These are phyloP conservation scores for Pseudochromis fuscus DNA, from an alignment of 2,797 vertebrate genomes.

Conservation along the genomic window DNA sequence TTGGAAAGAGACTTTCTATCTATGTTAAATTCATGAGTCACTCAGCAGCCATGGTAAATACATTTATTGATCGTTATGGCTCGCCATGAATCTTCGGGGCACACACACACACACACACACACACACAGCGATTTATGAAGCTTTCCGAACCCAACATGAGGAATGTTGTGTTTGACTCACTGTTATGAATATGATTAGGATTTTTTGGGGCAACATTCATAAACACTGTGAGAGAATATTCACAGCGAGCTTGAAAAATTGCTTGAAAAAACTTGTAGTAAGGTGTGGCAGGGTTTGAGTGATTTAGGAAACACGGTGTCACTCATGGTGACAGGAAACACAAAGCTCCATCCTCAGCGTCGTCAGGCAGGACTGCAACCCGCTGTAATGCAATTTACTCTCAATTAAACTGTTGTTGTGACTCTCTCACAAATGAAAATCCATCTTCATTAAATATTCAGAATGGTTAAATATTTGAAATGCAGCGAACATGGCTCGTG, in stretches of 20 bases:
- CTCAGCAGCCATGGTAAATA: slow-evolving; percentile 55
- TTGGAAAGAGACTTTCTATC: slow-evolving; percentile 49
- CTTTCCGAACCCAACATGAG: slow-evolving; percentile 30
- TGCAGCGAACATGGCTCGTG: slow-evolving; percentile 21
- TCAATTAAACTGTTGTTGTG: slow-evolving; percentile 21
- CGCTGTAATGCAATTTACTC: slow-evolving; percentile 24
- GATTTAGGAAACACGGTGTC: not conserved
- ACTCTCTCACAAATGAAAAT: slow-evolving; percentile 39
- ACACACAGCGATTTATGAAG: slow-evolving; percentile 16
- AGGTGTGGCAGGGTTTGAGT: not conserved
- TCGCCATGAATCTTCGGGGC: slow-evolving; percentile 39
- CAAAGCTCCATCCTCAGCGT: not conserved
- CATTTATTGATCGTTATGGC: slow-evolving; percentile 52
- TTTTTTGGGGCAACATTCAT: slow-evolving; percentile 16
- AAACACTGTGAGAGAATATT: slow-evolving; percentile 1
- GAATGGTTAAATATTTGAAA: slow-evolving; percentile 51
- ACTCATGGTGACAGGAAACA: not conserved
- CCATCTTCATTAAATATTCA: slow-evolving; percentile 61
- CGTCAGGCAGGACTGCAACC: slow-evolving; percentile 24
- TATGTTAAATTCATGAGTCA: slow-evolving; percentile 68
- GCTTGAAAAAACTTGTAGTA: not conserved
- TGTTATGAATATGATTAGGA: slow-evolving; percentile 22
- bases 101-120: too few species aligned
- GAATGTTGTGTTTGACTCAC: slow-evolving; percentile 19
- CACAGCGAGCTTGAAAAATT: slow-evolving; percentile 1